Conservation (phyloP, 2,113 vertebrate genomes). For the Calyptomena viridis region DNA sequence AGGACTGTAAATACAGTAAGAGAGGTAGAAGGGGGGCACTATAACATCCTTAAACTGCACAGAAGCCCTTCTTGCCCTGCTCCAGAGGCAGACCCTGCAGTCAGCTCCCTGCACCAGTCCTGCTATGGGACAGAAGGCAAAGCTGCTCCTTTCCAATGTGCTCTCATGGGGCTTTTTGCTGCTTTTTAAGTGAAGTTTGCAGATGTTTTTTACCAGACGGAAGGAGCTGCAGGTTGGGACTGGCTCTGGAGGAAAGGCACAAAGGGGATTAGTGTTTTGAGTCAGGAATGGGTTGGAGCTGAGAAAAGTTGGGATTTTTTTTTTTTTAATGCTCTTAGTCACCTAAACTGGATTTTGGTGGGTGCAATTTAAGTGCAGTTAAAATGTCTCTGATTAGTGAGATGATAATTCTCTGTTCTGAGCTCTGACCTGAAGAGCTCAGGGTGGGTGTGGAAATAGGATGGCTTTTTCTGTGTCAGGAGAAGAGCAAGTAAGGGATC, state of each 20-base stretch:
- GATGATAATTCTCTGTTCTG: not conserved
- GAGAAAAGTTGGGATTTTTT: not conserved
- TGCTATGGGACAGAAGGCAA: not conserved
- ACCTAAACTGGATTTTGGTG: slow-evolving; percentile 28
- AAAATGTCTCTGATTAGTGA: not conserved
- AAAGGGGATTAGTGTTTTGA: slow-evolving; percentile 67
- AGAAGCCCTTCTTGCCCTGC: not conserved
- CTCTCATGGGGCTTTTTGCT: not conserved
- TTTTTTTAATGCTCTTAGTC: slow-evolving; percentile 19
- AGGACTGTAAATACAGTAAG: not conserved
- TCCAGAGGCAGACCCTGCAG: not conserved
- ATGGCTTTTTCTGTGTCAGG: not conserved
- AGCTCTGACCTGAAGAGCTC: not conserved
- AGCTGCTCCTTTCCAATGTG: not conserved
- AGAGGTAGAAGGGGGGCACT: not conserved
- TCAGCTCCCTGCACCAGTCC: not conserved
- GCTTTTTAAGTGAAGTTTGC: slow-evolving; percentile 17
- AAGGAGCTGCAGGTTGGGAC: slow-evolving; percentile 56
- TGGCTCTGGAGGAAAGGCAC: slow-evolving; percentile 36
- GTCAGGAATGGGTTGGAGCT: slow-evolving; percentile 52
- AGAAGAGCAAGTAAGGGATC: not conserved
- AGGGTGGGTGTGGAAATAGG: not conserved
- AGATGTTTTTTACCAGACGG: not conserved
- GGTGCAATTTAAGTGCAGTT: not conserved
- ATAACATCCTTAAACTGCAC: not conserved